Evolutionary conservation across 2,113 vertebrate species (phyloP), one percentile per base, ranked within the genome.

Genomic region (Rhabdornis inornatus): DNA sequence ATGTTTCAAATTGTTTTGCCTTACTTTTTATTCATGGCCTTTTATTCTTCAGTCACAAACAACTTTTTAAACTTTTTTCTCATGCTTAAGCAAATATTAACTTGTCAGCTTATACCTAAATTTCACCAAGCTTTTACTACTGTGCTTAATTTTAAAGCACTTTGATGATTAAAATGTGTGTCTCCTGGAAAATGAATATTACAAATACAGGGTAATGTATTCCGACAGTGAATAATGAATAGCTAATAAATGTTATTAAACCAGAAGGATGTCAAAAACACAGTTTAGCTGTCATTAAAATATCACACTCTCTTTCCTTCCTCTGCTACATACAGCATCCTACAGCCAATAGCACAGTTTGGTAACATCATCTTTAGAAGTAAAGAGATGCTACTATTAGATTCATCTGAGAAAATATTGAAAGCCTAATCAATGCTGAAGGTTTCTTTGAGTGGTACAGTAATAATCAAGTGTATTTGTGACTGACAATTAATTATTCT

Each of bases 391-490:
- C 40, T 82, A 59, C 60, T 50, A 45, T 59, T n/a, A 17, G 44
- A 94, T 87, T 84, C 53, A 82, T 84, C 35, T 93, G 89, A 95
- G 56, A 80, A 42, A 89, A 45, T 93, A 96, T 94, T 93, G 74
- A 97, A 97, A 95, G 83, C 30, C 52, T 95, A 95, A 96, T 86
- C 84, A 96, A 53, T 91, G 55, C 52, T 87, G 86, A 95, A 97
- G 66, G 63, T 93, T 96, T 96, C 82, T 96, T 83, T 78, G 79
- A 92, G 60, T 87, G 33, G n/a, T 87, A 89, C 68, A 81, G 89
- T 94, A 96, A 97, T 93, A 95, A 92, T 56, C 66, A 90, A 96
- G 90, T 90, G 78, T 94, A 94, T 96, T 96, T 94, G 60, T 95
- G 96, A 96, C 88, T 93, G 83, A 96, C 97, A 97, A 92, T 74